Conservation (phyloP, 2,888 invertebrate genomes). For the Netelia melanura region DNA sequence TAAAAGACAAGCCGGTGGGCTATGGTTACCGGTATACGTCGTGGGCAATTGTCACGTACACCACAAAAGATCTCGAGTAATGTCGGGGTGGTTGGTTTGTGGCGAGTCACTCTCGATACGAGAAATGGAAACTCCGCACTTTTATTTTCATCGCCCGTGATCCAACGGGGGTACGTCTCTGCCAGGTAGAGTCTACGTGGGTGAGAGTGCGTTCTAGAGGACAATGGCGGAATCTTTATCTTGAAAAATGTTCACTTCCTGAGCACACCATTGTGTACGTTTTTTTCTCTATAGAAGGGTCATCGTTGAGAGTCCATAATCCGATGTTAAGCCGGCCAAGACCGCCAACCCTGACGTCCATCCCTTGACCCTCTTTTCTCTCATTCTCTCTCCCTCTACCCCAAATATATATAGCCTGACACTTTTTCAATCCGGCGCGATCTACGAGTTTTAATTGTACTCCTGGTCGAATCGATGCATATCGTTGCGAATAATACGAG, state of each 20-base stretch:
- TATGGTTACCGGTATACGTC: not conserved
- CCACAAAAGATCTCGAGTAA: not conserved
- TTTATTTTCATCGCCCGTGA: conserved; percentile 53
- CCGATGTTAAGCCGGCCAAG: conserved; percentile 72
- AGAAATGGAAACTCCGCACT: conserved; percentile 45
- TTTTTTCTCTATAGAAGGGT: conserved; percentile 51
- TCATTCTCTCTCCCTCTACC: not conserved
- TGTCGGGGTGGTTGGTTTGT: not conserved
- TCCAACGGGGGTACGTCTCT: conserved; percentile 32
- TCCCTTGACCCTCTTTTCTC: conserved; percentile 37
- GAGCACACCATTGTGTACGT: conserved; percentile 76
- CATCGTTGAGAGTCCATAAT: conserved; percentile 72
- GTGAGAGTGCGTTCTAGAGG: conserved; percentile 70
- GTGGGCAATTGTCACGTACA: not conserved
- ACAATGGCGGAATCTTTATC: conserved; percentile 80
- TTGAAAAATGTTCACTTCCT: conserved; percentile 81
- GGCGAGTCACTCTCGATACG: conserved; percentile 17
- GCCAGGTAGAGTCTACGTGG: conserved; percentile 46
- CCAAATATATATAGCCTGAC: not conserved
- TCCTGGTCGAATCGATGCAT: not conserved
- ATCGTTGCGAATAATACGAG: not conserved
- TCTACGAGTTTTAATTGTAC: not conserved
- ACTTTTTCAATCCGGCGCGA: not conserved
- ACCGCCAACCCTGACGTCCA: conserved; percentile 45
- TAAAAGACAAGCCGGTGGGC: too few relatives aligned